Conservation (phyloP, 2,113 vertebrate species). For the Acrocephalus kingi region DNA sequence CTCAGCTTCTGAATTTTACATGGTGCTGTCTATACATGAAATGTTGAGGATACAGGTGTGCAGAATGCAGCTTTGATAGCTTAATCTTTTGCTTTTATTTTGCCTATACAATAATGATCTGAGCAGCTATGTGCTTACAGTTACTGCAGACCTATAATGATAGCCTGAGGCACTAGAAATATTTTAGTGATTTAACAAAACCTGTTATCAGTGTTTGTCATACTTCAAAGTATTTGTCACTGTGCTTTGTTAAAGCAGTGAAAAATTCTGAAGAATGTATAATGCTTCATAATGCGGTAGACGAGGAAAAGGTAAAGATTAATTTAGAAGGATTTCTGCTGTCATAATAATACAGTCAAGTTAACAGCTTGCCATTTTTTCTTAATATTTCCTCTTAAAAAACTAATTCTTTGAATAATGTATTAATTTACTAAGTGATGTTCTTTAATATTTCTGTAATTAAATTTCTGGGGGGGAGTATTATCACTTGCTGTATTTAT, state of each 20-base stretch:
- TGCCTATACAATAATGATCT: background rate
- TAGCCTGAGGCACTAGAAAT: background rate
- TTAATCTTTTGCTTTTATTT: background rate
- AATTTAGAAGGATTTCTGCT: constrained; percentile 16
- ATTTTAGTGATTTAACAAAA: background rate
- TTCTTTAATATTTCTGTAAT: background rate
- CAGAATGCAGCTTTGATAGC: background rate
- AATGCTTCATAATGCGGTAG: background rate
- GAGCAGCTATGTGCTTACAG: background rate
- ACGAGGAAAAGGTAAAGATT: background rate
- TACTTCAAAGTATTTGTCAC: background rate
- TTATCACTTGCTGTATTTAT: background rate
- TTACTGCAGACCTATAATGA: background rate
- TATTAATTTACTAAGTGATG: background rate
- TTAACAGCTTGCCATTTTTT: background rate
- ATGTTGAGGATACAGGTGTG: background rate
- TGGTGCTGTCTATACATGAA: background rate
- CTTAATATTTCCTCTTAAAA: background rate
- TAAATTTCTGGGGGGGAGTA: background rate
- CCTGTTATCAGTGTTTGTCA: background rate
- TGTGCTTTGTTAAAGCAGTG: background rate
- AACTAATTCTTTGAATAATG: background rate
- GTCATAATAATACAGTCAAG: background rate
- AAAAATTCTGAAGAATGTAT: background rate
- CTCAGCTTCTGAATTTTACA: background rate